These are phyloP conservation scores for Drosophila nasuta DNA, from an alignment of 1,140 invertebrate genomes.

Conservation along the genomic window DNA sequence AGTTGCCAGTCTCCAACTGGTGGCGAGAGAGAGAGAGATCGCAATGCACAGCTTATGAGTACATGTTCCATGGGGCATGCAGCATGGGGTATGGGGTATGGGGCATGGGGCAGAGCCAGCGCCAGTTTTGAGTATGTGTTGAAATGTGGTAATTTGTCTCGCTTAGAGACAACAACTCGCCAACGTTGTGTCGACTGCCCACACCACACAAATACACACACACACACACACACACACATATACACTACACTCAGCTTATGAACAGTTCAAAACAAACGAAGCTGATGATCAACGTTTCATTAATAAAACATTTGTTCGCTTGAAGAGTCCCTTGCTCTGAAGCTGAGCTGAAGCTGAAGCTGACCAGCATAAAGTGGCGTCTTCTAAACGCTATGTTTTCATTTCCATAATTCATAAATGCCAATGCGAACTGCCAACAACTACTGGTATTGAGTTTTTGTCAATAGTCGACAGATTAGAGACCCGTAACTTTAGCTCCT, in stretches of 20 bases:
- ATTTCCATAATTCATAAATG: conserved; percentile 80
- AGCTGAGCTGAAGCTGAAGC: not conserved
- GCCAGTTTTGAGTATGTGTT: conserved; percentile 80
- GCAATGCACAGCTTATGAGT: conserved; percentile 10
- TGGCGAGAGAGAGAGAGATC: conserved; percentile 19
- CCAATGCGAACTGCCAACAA: conserved; percentile 76
- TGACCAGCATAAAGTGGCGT: conserved; percentile 40
- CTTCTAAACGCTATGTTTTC: conserved; percentile 44
- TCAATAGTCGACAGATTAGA: conserved; percentile 76
- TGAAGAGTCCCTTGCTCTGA: conserved; percentile 43
- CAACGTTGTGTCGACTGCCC: conserved; percentile 46
- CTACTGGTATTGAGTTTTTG: conserved; percentile 83
- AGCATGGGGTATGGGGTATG: conserved; percentile 15
- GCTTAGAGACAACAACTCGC: conserved; percentile 66
- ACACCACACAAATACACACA: conserved; percentile 40
- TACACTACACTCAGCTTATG: not conserved
- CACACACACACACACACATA: conserved; percentile 1
- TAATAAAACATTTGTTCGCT: conserved; percentile 80
- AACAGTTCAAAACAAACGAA: conserved; percentile 22
- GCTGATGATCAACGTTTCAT: conserved; percentile 66
- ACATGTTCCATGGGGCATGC: conserved; percentile 1
- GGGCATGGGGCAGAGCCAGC: conserved; percentile 49
- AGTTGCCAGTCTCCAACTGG: conserved; percentile 1
- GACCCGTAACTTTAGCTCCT: conserved; percentile 34
- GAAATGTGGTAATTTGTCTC: conserved; percentile 83